Conservation (phyloP, 2,888 invertebrate species). For the Tinea pellionella region DNA sequence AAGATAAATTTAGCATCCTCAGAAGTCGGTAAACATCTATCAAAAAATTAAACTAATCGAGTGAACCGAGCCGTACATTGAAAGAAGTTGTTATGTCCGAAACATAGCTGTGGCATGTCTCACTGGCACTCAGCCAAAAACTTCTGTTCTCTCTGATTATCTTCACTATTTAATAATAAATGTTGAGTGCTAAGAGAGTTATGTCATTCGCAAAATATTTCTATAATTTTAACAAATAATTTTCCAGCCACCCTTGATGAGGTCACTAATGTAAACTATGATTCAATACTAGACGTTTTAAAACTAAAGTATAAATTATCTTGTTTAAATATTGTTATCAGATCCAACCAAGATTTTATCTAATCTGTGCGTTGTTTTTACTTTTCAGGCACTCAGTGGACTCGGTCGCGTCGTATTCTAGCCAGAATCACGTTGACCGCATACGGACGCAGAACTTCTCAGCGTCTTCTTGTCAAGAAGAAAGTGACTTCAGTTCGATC, state of each 20-base stretch:
- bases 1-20: no score
- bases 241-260: constrained; percentile 3
- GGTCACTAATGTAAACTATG: constrained; percentile 25
- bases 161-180: neutral
- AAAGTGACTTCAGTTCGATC: constrained; percentile 61
- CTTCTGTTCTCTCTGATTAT: neutral
- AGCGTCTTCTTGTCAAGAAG: constrained; percentile 66
- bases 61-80: neutral
- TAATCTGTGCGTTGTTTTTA: constrained; percentile 43
- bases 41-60: neutral
- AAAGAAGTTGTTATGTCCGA: neutral
- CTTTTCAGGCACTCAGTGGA: constrained; percentile 68
- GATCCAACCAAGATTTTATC: constrained; percentile 33
- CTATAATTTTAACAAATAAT: neutral
- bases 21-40: no score
- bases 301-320: constrained; percentile 31
- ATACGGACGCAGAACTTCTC: constrained; percentile 67
- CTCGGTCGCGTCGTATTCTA: constrained; percentile 71
- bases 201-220: neutral
- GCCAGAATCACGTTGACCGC: constrained; percentile 70
- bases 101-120: neutral
- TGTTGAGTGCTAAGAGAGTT: neutral
- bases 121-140: neutral
- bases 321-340: constrained; percentile 47
- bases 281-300: constrained; percentile 31